Evolutionary conservation across 2,113 vertebrate species (phyloP).

Genomic region (Gnathonemus longibarbis): DNA sequence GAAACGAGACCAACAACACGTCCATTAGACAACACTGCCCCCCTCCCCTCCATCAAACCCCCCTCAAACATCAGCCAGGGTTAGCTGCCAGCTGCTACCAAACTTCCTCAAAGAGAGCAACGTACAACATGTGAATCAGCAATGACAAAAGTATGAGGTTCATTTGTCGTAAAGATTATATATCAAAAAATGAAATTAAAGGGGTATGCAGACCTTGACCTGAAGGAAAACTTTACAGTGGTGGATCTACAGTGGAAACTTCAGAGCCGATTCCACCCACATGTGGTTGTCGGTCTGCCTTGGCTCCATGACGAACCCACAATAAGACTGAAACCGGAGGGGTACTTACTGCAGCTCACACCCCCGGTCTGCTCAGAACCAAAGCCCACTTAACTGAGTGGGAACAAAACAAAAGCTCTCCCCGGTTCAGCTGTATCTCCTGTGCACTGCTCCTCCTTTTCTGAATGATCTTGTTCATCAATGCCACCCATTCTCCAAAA

Average conservation of each 20-base stretch:
- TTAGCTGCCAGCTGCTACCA: background rate
- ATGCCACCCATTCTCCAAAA: background rate
- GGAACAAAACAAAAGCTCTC: background rate
- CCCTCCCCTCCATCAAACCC: background rate
- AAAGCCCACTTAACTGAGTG: background rate
- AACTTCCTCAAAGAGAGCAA: background rate
- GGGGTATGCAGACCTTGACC: background rate
- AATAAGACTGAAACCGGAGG: background rate
- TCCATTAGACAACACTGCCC: background rate
- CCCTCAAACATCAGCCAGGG: background rate
- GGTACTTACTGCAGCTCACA: background rate
- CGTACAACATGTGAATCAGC: background rate
- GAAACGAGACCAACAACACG: constrained; percentile 19
- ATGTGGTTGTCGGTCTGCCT: background rate
- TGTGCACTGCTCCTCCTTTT: background rate
- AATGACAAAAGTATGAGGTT: background rate
- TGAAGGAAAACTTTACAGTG: background rate
- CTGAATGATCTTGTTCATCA: background rate
- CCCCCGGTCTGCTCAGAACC: background rate
- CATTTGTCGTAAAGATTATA: background rate
- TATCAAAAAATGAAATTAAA: background rate
- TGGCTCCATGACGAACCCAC: background rate
- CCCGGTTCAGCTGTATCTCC: background rate
- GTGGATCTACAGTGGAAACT: background rate
- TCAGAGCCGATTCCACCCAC: constrained; percentile 2